Evolutionary conservation across 2,113 vertebrate genomes (phyloP).

Genomic region (Junco hyemalis): DNA sequence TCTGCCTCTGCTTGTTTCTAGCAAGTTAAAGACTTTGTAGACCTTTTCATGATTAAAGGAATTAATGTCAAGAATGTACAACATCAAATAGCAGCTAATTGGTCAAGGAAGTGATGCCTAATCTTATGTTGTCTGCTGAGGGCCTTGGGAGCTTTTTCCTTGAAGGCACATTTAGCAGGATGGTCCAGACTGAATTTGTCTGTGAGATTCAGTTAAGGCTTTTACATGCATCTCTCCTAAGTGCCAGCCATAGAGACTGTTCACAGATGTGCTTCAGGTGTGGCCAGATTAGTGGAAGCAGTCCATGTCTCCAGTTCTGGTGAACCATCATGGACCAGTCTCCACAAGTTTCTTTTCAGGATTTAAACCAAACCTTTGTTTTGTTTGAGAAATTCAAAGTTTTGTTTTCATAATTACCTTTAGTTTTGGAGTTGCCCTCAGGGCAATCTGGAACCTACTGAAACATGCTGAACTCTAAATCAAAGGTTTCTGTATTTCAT

Average conservation of each 20-base stretch:
- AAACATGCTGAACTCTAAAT: not conserved
- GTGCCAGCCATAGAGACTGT: not conserved
- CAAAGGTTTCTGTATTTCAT: not conserved
- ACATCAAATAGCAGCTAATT: not conserved
- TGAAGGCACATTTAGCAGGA: not conserved
- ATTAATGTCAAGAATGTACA: not conserved
- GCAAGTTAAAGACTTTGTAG: not conserved
- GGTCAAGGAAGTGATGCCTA: not conserved
- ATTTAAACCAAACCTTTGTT: not conserved
- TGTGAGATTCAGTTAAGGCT: not conserved
- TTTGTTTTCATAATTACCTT: conserved; percentile 3
- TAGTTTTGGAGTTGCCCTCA: not conserved
- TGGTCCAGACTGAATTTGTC: not conserved
- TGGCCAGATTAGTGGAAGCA: not conserved
- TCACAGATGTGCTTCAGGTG: not conserved
- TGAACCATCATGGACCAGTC: not conserved
- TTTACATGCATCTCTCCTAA: not conserved
- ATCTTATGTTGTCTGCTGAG: not conserved
- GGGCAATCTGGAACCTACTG: not conserved
- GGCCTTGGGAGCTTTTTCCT: not conserved
- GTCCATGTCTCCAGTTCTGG: not conserved
- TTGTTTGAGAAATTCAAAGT: not conserved
- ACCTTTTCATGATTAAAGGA: not conserved
- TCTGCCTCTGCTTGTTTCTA: not conserved
- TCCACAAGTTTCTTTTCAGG: not conserved